Evolutionary conservation across 2,888 invertebrate species (phyloP).

Genomic region (Ochropleura leucogaster): DNA sequence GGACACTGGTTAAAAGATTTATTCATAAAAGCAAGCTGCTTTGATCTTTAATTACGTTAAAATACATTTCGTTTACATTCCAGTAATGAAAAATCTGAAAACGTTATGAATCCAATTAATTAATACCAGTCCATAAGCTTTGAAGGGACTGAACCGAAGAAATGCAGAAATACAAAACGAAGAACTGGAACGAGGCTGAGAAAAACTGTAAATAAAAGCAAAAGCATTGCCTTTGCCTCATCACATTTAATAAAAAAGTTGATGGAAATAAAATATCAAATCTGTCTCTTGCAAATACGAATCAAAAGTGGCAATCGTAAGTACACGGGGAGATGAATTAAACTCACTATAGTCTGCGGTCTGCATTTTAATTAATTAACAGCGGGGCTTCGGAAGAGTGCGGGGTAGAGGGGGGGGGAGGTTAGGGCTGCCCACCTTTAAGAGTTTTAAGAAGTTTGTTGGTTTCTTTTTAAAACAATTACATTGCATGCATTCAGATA

Average conservation of each 20-base stretch:
- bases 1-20: too few relatives aligned
- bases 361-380: slow-evolving; percentile 90
- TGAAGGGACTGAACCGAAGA: slow-evolving; percentile 40
- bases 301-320: slow-evolving; percentile 80
- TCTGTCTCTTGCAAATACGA: slow-evolving; percentile 69
- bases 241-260: slow-evolving; percentile 40
- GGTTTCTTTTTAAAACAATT: neutral
- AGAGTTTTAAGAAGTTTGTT: neutral
- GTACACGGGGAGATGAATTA: slow-evolving; percentile 72
- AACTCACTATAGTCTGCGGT: slow-evolving; percentile 82
- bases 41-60: neutral
- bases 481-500: too few relatives aligned
- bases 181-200: slow-evolving; percentile 35
- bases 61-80: neutral
- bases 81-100: slow-evolving; percentile 2
- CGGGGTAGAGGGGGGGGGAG: slow-evolving; percentile 35
- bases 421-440: slow-evolving; percentile 46
- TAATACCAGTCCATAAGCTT: slow-evolving; percentile 46
- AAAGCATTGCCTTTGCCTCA: slow-evolving; percentile 47
- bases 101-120: slow-evolving; percentile 57
- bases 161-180: slow-evolving; percentile 59
- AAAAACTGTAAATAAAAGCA: slow-evolving; percentile 51
- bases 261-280: slow-evolving; percentile 45
- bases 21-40: neutral
- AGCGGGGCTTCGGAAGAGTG: slow-evolving; percentile 66